A percentile compares a stretch with the other conserved stretches of the same genome.
Evolutionary conservation across 2,888 invertebrate species (phyloP).

Genomic region (Synanthedon formicaeformis): DNA sequence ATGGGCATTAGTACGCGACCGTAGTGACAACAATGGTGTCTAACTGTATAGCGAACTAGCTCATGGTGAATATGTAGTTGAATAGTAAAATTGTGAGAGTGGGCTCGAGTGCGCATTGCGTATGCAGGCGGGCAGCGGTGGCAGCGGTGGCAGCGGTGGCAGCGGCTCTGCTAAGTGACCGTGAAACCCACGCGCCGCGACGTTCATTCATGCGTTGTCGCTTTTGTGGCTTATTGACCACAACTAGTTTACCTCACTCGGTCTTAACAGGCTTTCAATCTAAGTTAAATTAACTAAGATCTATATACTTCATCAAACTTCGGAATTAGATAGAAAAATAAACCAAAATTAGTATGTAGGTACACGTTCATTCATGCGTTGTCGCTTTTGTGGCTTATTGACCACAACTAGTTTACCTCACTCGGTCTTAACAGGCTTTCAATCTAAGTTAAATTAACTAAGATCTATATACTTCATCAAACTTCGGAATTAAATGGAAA

Average conservation of each 20-base stretch:
- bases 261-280: no score
- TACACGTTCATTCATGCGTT: conserved; percentile 11
- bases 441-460: no score
- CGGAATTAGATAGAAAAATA: no score
- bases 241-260: neutral
- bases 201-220: conserved; percentile 14
- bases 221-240: conserved; percentile 19
- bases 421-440: neutral
- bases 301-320: no score
- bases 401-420: neutral
- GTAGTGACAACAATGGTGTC: neutral
- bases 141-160: no score
- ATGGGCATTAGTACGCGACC: neutral
- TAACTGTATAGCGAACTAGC: neutral
- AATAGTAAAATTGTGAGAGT: conserved; percentile 1
- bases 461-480: no score
- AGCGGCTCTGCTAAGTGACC: conserved; percentile 21
- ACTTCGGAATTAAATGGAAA: no score
- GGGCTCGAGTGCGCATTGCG: conserved; percentile 1
- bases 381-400: conserved; percentile 22
- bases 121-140: conserved; percentile 9
- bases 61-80: neutral
- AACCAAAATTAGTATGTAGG: no score
- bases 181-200: conserved; percentile 27
- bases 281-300: no score